phyloP scores from a whole-genome alignment of 2,888 invertebrate species.

The Augochlorella aurata region DNA sequence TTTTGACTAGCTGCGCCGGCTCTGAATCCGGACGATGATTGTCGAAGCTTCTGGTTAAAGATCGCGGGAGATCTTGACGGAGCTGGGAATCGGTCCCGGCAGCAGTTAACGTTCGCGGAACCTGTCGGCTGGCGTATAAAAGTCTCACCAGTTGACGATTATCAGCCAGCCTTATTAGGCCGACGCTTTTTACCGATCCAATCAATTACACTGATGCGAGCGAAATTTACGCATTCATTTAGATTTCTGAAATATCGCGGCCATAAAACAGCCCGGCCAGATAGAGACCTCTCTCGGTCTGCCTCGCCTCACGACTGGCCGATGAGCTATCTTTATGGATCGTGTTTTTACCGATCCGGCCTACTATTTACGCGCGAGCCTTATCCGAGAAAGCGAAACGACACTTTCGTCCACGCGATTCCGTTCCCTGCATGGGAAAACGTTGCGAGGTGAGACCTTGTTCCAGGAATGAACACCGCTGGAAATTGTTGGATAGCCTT shows the following conservation, averaged over 20 bases:
- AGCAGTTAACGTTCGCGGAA: constrained; percentile 30
- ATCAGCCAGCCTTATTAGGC: constrained; percentile 25
- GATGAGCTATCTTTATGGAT: constrained; percentile 46
- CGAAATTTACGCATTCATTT: constrained; percentile 44
- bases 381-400: constrained; percentile 19
- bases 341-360: constrained; percentile 34
- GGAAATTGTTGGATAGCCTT: neutral
- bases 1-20: neutral
- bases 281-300: constrained; percentile 35
- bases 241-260: constrained; percentile 40
- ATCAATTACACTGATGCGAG: constrained; percentile 36
- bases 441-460: neutral
- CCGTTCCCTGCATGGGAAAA: constrained; percentile 1
- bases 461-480: neutral
- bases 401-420: constrained; percentile 24
- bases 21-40: neutral
- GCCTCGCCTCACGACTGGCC: constrained; percentile 7
- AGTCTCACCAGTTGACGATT: constrained; percentile 31
- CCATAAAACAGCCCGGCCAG: constrained; percentile 21
- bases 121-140: constrained; percentile 33
- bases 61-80: neutral
- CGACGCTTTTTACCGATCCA: constrained; percentile 36
- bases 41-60: neutral
- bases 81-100: constrained; percentile 3
- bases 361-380: constrained; percentile 32